Evolutionary conservation across 1,140 invertebrate species (phyloP), one percentile per base, ranked within the genome.

Genomic region (Magallana gigas): DNA sequence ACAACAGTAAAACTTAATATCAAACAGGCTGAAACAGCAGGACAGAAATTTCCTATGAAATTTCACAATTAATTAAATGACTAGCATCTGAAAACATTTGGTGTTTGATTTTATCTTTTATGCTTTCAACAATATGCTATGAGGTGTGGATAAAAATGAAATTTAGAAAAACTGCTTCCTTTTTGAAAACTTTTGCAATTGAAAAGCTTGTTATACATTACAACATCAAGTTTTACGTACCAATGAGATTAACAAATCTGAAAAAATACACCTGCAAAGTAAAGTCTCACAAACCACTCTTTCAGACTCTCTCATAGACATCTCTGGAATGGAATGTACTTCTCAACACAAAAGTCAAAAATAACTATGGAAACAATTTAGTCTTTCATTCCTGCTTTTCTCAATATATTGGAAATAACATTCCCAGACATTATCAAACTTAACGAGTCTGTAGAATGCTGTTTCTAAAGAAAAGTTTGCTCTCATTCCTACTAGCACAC

Each of bases 161-260:
- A 48, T 48, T 48, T 48, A 23, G 23, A 23, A 23, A 23, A 23
- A 23, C 0, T 48, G 36, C 36, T 48, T 48, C 36, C 36, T 48
- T 48, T 48, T 48, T 48, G 36, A 48, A 48, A 76, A 12, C 12
- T 76, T 18, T 29, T 76, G 9, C 68, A 76, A 12, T 23, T 76
- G 68, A 76, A 76, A 76, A 76, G 68, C 68, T 76, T 76, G 68
- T 76, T 76, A 76, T 76, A 76, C 68, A 76, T 76, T 76, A 76
- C 68, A 76, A 76, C 68, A 76, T 76, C 68, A 76, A 76, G 68
- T 76, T 76, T 62, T 76, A 76, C 68, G 68, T 76, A 76, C 68
- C 68, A 76, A 76, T 76, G 18, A 5, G 68, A 76, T 29, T 76
- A 29, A 76, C 68, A 76, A 76, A 76, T 76, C 68, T 76, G 68